Evolutionary conservation across 37 sponge, comb jelly and placozoan species (phyloP), one percentile per base, ranked within the genome.

Genomic region (Amphimedon queenslandica): DNA sequence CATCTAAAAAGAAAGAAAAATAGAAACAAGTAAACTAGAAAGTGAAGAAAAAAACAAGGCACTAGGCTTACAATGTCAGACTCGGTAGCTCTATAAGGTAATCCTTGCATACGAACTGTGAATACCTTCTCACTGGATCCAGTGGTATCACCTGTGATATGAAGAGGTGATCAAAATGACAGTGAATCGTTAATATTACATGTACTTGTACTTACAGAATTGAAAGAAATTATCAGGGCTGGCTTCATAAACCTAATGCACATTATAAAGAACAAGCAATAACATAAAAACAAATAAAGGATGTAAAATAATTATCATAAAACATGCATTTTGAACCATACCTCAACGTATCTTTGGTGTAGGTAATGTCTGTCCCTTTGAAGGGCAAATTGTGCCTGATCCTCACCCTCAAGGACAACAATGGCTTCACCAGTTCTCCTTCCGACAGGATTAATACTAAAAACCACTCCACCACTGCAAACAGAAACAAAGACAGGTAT

Each of bases 401-500:
- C 85, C 4, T 42, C 16, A 0, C 47, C 47, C 40, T 90, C 81
- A 66, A 84, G 42, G 1, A 67, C 77, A 16, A 80, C 84, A 20
- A 80, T 53, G 33, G 90, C 90, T 34, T 80, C 80, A 4, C 90
- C 90, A 33, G 72, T 90, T 40, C 81, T 70, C 42, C 77, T 42
- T 10, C 90, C 90, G n/a, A 76, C 53, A 51, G 76, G 42, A 66
- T 76, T 90, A 66, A 84, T 80, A 34, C 90, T 72, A 25, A 90
- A 70, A 63, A 80, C 85, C 11, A 90, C 25, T 31, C 90, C 90
- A 47, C 90, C 90, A 32, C 90, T 90, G 5, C 23, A 60, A 25
- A 60, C 5, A 24, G 4, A 42, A 8, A 24, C 28, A 67, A 25
- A 63, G 6, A 63, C 11, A 47, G 13, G 8, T 18, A 47, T 47